Evolutionary conservation across 2,797 vertebrate genomes (phyloP).

Genomic region (Poecile montanus): DNA sequence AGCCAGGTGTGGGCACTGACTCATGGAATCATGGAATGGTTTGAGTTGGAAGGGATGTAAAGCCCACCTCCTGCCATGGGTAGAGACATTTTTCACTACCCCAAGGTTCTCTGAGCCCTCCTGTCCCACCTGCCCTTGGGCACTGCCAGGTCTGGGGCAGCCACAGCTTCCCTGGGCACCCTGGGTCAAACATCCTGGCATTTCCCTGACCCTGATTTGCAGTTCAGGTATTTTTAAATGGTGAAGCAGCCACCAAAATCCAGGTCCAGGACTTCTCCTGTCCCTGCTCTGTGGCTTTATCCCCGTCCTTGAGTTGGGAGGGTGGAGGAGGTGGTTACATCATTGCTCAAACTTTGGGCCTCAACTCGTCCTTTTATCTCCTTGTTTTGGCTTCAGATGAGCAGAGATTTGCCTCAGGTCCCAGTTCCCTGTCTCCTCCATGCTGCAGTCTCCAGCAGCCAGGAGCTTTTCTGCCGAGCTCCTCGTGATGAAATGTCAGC

Average conservation of each 20-base stretch:
- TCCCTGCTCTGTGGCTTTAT: not conserved
- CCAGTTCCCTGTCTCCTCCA: not conserved
- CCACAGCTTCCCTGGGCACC: not conserved
- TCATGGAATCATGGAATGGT: not conserved
- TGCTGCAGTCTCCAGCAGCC: not conserved
- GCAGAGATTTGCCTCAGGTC: not conserved
- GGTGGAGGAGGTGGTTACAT: not conserved
- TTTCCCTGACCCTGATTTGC: not conserved
- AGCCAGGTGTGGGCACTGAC: not conserved
- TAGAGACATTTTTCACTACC: fast-evolving
- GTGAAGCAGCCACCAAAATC: not conserved
- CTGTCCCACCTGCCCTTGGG: fast-evolving
- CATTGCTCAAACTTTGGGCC: not conserved
- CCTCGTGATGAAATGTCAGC: not conserved
- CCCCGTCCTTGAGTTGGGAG: fast-evolving
- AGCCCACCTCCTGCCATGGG: not conserved
- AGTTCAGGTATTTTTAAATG: not conserved
- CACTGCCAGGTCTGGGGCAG: not conserved
- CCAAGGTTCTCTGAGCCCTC: fast-evolving
- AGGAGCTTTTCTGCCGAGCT: not conserved
- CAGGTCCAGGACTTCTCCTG: not conserved
- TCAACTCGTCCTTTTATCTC: not conserved
- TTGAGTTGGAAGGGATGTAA: not conserved
- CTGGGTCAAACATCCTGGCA: fast-evolving
- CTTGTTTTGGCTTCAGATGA: not conserved